These are phyloP conservation scores for Calonectris borealis DNA, from an alignment of 2,113 vertebrate species.

Conservation along the genomic window DNA sequence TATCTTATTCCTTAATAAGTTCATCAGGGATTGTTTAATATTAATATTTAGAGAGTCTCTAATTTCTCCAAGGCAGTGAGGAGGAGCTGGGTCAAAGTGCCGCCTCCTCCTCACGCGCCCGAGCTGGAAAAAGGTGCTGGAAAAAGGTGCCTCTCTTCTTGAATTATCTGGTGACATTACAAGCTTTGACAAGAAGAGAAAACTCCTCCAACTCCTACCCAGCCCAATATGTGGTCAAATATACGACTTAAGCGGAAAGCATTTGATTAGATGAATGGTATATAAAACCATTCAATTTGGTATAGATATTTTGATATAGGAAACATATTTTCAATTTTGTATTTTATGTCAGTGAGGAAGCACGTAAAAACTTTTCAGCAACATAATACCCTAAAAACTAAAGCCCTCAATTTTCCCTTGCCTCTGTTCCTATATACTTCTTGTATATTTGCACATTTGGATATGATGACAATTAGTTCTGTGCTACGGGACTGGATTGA, in stretches of 20 bases:
- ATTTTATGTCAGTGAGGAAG: slow-evolving; percentile 41
- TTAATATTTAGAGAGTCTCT: neutral
- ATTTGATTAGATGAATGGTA: slow-evolving; percentile 28
- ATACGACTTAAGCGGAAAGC: slow-evolving; percentile 27
- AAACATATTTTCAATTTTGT: slow-evolving; percentile 50
- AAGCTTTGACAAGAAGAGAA: slow-evolving; percentile 15
- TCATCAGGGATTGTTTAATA: neutral
- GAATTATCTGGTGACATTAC: neutral
- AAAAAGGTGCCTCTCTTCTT: neutral
- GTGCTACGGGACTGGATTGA: slow-evolving; percentile 58
- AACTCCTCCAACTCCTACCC: slow-evolving; percentile 1
- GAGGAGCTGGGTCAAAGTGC: neutral
- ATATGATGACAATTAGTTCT: slow-evolving; percentile 61
- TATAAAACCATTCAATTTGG: slow-evolving; percentile 14
- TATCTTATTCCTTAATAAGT: fast-evolving
- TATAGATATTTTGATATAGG: slow-evolving; percentile 27
- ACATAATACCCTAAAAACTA: slow-evolving; percentile 19
- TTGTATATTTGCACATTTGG: slow-evolving; percentile 67
- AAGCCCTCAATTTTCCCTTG: slow-evolving; percentile 41
- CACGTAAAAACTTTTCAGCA: slow-evolving; percentile 43
- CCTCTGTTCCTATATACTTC: neutral
- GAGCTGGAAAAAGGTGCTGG: neutral
- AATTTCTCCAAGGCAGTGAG: neutral
- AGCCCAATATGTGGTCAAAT: slow-evolving; percentile 17
- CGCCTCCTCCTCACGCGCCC: neutral